Evolutionary conservation across 2,113 vertebrate species (phyloP).

Genomic region (Tonatia bakeri): DNA sequence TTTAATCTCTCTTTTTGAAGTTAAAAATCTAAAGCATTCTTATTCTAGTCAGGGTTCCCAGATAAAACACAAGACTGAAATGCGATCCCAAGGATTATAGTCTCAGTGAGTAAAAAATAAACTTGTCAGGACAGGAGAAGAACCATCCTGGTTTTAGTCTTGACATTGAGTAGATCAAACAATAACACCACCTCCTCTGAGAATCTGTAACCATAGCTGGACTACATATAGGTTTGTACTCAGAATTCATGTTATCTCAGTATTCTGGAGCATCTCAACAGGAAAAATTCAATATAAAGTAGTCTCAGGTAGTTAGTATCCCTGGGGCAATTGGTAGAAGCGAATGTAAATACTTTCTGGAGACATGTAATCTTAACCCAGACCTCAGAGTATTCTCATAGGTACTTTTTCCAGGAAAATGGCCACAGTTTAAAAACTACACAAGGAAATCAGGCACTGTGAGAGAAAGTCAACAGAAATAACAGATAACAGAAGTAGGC

Average conservation of each 20-base stretch:
- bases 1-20: background rate
- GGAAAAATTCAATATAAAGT: background rate
- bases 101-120: conserved; percentile 2
- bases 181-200: background rate
- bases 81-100: background rate
- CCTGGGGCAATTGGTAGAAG: background rate
- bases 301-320: background rate
- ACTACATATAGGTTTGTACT: background rate
- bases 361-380: background rate
- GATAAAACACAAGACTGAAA: background rate
- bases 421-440: background rate
- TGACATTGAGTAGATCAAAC: background rate
- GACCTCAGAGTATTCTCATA: background rate
- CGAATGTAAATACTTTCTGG: background rate
- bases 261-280: background rate
- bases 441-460: background rate
- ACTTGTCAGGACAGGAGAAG: background rate
- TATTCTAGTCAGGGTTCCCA: background rate
- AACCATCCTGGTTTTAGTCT: background rate
- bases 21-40: background rate
- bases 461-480: background rate
- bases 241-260: background rate
- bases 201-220: background rate
- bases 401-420: conserved; percentile 19
- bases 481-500: background rate